Conservation (phyloP, 2,113 vertebrate genomes). For the Carollia perspicillata region DNA sequence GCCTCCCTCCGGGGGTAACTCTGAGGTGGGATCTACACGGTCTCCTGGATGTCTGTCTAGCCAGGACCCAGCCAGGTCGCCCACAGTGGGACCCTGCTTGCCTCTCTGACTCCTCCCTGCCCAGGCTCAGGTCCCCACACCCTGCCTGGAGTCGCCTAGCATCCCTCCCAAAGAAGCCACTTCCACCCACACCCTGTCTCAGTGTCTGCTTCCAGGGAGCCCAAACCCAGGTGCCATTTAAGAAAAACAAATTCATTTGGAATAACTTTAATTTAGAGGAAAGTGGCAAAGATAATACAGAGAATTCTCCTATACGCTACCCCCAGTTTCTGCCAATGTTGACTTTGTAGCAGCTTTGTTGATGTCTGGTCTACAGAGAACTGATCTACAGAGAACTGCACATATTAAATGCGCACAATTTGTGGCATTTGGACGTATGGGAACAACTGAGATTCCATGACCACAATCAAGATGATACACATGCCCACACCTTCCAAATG, state of each 20-base stretch:
- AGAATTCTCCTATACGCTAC: not conserved
- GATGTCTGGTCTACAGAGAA: not conserved
- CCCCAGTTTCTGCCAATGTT: not conserved
- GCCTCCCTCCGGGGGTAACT: not conserved
- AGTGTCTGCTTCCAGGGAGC: not conserved
- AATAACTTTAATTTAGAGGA: slow-evolving; percentile 8
- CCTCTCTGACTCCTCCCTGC: not conserved
- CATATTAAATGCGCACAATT: not conserved
- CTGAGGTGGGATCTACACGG: fast-evolving
- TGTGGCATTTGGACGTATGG: not conserved
- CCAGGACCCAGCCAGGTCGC: not conserved
- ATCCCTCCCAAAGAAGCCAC: not conserved
- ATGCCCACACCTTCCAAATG: not conserved
- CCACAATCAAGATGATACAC: not conserved
- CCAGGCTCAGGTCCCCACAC: fast-evolving
- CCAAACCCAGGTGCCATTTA: not conserved
- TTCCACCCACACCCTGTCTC: not conserved
- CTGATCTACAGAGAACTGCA: not conserved
- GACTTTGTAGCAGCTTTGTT: not conserved
- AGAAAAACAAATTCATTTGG: not conserved
- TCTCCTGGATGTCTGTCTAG: not conserved
- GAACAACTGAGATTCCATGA: too few relatives aligned
- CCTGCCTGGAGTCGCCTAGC: not conserved
- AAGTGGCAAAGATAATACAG: not conserved
- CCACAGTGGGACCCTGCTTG: not conserved